These are phyloP conservation scores for Branchinecta sandiegonensis DNA, from an alignment of 2,888 invertebrate genomes.

Conservation along the genomic window DNA sequence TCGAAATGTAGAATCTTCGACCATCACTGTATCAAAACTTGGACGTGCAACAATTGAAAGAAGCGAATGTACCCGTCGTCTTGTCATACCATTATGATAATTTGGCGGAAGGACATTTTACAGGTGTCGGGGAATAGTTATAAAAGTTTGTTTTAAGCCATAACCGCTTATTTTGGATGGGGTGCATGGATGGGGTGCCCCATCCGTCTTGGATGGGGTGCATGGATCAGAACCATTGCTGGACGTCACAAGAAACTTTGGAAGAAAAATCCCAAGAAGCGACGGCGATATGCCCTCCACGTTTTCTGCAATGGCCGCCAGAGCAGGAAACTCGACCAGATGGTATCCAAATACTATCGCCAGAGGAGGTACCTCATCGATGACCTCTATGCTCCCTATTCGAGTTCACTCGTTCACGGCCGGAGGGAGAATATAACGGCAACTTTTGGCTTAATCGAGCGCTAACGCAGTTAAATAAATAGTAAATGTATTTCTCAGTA, in stretches of 20 bases:
- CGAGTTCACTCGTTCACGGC: constrained; percentile 45
- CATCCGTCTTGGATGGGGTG: no score
- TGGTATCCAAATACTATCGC: constrained; percentile 76
- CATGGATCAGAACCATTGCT: constrained; percentile 69
- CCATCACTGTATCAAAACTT: no score
- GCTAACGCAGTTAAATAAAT: not conserved
- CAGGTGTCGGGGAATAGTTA: no score
- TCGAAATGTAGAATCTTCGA: no score
- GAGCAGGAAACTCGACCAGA: constrained; percentile 64
- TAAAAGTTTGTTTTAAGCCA: no score
- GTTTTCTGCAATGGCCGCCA: constrained; percentile 68
- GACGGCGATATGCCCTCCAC: constrained; percentile 53
- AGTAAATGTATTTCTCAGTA: no score
- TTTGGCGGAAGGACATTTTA: no score
- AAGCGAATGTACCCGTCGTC: no score
- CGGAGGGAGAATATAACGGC: constrained; percentile 30
- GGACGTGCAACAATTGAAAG: no score
- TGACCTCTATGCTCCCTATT: constrained; percentile 78
- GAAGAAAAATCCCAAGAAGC: constrained; percentile 48
- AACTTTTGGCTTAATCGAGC: constrained; percentile 16
- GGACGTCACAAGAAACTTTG: constrained; percentile 62
- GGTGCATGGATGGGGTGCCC: no score
- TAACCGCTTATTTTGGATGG: no score
- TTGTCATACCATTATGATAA: no score
- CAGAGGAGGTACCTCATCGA: constrained; percentile 69